phyloP scores from a whole-genome alignment of 2,113 vertebrate genomes.

The Petaurus breviceps region DNA sequence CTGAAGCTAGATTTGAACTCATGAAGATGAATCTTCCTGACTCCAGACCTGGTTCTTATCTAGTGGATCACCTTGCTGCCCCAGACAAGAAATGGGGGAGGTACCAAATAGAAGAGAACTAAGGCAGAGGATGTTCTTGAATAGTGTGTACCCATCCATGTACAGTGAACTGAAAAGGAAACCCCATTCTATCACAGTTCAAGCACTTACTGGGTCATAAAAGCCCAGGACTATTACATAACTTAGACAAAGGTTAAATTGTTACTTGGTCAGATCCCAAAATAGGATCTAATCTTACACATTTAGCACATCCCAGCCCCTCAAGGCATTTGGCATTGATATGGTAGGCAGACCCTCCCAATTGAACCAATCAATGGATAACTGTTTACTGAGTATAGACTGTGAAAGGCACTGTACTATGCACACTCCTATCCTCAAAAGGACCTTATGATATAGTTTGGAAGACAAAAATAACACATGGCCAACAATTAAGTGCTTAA shows the following conservation, averaged over 20 bases:
- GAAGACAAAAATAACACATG: neutral
- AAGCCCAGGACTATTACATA: neutral
- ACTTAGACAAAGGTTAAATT: neutral
- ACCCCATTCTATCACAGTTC: neutral
- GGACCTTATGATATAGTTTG: neutral
- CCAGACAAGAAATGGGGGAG: neutral
- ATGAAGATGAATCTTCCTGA: too few species aligned
- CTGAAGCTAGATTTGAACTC: too few species aligned
- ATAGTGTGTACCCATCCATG: neutral
- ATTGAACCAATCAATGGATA: neutral
- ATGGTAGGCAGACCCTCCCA: neutral
- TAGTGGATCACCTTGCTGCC: too few species aligned
- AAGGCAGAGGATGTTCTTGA: neutral
- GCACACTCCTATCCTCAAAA: neutral
- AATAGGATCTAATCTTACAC: neutral
- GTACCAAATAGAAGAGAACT: neutral
- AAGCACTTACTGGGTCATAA: neutral
- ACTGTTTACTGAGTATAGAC: neutral
- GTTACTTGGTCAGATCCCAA: neutral
- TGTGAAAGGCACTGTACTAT: neutral
- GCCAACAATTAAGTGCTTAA: neutral
- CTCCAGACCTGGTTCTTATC: too few species aligned
- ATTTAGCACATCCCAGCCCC: neutral
- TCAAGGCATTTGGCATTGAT: neutral
- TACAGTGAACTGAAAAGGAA: neutral